Evolutionary conservation across 2,113 vertebrate genomes (phyloP).

Genomic region (Ascaphus truei): DNA sequence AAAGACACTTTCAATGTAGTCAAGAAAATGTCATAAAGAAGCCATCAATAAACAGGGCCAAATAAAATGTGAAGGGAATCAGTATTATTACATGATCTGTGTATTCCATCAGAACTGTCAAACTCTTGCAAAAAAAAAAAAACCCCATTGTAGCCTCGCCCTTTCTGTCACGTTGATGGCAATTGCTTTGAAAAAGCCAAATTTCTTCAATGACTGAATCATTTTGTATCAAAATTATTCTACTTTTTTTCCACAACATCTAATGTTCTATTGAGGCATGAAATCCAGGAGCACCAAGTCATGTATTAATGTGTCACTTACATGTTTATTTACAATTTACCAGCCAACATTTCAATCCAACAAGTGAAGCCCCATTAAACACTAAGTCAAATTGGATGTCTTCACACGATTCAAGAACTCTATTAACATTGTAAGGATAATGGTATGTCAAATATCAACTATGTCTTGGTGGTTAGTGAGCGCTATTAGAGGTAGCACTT

Average conservation of each 20-base stretch:
- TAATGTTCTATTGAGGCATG: background rate
- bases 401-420: background rate
- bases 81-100: background rate
- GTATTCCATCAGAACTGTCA: background rate
- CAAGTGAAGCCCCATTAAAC: background rate
- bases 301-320: background rate
- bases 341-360: background rate
- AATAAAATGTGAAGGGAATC: background rate
- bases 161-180: no score
- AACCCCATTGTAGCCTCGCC: no score
- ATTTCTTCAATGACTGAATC: no score
- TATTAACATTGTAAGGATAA: background rate
- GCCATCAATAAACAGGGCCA: background rate
- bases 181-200: no score
- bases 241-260: no score
- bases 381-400: background rate
- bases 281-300: background rate
- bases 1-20: background rate
- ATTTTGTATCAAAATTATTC: background rate
- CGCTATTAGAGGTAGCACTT: background rate
- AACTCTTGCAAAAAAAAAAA: background rate
- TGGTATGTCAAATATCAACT: no score
- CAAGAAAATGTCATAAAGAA: background rate
- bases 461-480: background rate
- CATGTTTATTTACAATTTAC: slow-evolving; percentile 17